These are phyloP conservation scores for Larimichthys polyactis DNA, from an alignment of 2,113 vertebrate genomes.

Conservation along the genomic window DNA sequence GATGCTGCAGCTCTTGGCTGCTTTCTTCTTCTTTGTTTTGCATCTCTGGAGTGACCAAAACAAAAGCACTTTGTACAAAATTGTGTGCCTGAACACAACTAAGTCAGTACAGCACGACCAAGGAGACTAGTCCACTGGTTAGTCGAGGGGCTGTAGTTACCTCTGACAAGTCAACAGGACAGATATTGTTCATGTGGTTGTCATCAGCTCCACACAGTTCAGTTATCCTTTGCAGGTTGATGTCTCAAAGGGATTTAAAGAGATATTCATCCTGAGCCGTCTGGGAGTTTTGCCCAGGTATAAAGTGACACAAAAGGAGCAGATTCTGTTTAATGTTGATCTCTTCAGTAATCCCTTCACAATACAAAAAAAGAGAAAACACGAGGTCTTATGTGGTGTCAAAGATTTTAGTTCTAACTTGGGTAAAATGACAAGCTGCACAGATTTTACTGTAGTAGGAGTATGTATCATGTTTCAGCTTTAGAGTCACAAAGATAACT, in stretches of 20 bases:
- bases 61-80: not conserved
- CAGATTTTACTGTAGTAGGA: too few relatives aligned
- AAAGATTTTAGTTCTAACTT: too few relatives aligned
- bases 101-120: not conserved
- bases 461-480: too few relatives aligned
- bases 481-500: too few relatives aligned
- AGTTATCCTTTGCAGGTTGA: not conserved
- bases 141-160: not conserved
- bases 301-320: too few relatives aligned
- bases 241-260: too few relatives aligned
- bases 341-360: too few relatives aligned
- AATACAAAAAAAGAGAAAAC: too few relatives aligned
- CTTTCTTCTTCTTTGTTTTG: not conserved
- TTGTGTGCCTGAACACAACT: too few relatives aligned
- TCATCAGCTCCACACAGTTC: not conserved
- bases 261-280: not conserved
- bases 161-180: not conserved
- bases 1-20: not conserved
- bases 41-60: not conserved
- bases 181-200: not conserved
- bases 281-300: too few relatives aligned
- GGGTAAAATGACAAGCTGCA: too few relatives aligned
- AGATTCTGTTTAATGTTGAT: not conserved
- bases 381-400: too few relatives aligned
- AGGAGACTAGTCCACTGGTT: not conserved